Evolutionary conservation across 2,888 invertebrate genomes (phyloP), one percentile per base, ranked within the genome.

Genomic region (Drosophila falleni): DNA sequence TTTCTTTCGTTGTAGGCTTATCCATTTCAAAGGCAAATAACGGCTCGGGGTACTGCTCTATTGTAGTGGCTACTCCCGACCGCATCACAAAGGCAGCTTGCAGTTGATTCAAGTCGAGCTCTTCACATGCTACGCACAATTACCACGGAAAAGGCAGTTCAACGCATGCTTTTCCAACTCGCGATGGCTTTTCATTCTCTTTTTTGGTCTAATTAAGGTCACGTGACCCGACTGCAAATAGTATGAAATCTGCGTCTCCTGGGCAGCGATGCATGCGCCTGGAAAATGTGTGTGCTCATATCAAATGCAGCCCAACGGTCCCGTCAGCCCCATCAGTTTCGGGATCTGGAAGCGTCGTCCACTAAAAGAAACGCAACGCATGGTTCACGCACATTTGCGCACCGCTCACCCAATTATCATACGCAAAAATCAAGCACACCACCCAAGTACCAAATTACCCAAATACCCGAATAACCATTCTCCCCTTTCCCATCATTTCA

Each of bases 161-260:
- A 68, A 58, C 63, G 58, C 63, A 31, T 60, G 64, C 53, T 58
- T 70, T 78, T 63, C 58, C 62, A 65, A 37, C 60, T 51, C 62
- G 44, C 10, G 2, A 4, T 37, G 11, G 26, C 26, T 56, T 62
- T 53, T 44, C 47, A 35, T 23, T 51, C 29, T 16, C 15, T 19
- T 31, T 67, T 74, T 75, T 75, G 69, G 63, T 74, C 82, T 87
- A 84, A 87, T 85, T 85, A 85, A 78, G 85, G 87, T 80, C 85
- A 85, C 87, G 85, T 80, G 82, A 76, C 84, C 74, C 64, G 77
- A 54, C 47, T 67, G 71, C 70, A 59, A 75, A 74, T 61, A 58
- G 58, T 42, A 35, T 31, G 50, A 26, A 10, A 19, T 23, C n/a
- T 29, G 37, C 61, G 54, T 76, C 68, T 70, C 47, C 53, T 82